Evolutionary conservation across 2,888 invertebrate species (phyloP).

Genomic region (Hemithea aestivaria): DNA sequence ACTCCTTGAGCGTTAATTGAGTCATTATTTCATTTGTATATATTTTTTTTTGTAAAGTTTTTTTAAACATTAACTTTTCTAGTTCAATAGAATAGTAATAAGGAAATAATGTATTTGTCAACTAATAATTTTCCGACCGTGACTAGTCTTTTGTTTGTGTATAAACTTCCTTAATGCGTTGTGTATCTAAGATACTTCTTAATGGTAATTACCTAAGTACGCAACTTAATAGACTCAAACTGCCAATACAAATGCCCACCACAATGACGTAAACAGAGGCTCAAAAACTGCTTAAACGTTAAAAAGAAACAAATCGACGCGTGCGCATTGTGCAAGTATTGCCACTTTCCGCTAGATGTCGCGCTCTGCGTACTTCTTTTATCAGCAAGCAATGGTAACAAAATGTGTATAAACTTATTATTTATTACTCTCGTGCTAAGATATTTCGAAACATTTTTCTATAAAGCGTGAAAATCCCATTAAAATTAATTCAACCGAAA

Average conservation of each 20-base stretch:
- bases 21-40: slow-evolving; percentile 5
- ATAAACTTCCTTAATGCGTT: slow-evolving; percentile 61
- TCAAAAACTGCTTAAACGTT: slow-evolving; percentile 20
- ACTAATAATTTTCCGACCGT: slow-evolving; percentile 61
- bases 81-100: slow-evolving; percentile 52
- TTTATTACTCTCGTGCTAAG: slow-evolving; percentile 67
- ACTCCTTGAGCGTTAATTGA: slow-evolving; percentile 15
- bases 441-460: slow-evolving; percentile 75
- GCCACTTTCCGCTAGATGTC: slow-evolving; percentile 54
- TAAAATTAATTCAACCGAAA: slow-evolving; percentile 78
- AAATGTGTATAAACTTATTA: slow-evolving; percentile 40
- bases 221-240: slow-evolving; percentile 13
- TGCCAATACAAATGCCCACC: slow-evolving; percentile 27
- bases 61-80: slow-evolving; percentile 41
- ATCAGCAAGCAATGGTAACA: slow-evolving; percentile 23
- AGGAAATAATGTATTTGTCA: slow-evolving; percentile 65
- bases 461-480: slow-evolving; percentile 77
- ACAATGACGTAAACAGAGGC: slow-evolving; percentile 13
- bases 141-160: slow-evolving; percentile 62
- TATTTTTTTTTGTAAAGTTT: slow-evolving; percentile 24
- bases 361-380: slow-evolving; percentile 38
- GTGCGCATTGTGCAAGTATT: slow-evolving; percentile 52
- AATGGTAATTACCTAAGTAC: slow-evolving; percentile 47
- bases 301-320: slow-evolving; percentile 46
- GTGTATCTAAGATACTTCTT: slow-evolving; percentile 48